These are phyloP conservation scores for Lasioglossum lativentre DNA, from an alignment of 2,888 invertebrate genomes.

Conservation along the genomic window DNA sequence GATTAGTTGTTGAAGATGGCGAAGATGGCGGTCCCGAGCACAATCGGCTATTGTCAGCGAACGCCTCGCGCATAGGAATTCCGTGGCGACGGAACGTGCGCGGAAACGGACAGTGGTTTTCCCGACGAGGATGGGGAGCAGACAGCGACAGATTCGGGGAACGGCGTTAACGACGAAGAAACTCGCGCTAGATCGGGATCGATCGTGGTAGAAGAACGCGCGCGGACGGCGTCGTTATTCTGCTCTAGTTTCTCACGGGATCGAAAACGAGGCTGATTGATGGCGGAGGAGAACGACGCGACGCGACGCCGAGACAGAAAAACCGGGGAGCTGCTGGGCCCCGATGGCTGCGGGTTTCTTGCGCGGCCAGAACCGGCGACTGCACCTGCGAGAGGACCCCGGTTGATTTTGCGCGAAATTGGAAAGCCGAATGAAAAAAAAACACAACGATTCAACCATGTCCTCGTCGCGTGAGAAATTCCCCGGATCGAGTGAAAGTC, in stretches of 20 bases:
- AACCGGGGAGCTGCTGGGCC: conserved; percentile 44
- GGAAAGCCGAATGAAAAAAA: conserved; percentile 53
- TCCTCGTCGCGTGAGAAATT: conserved; percentile 44
- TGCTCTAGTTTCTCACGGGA: conserved; percentile 64
- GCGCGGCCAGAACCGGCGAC: conserved; percentile 12
- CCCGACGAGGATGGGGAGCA: neutral
- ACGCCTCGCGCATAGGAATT: neutral
- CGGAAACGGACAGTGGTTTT: neutral
- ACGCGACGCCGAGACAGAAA: conserved; percentile 36
- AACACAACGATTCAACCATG: conserved; percentile 28
- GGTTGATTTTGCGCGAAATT: conserved; percentile 60
- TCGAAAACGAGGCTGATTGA: conserved; percentile 66
- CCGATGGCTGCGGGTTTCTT: conserved; percentile 55
- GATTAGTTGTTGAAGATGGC: neutral
- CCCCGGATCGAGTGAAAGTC: conserved; percentile 38
- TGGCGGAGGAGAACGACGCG: conserved; percentile 49
- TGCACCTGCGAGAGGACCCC: conserved; percentile 44
- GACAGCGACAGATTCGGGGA: neutral
- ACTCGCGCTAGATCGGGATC: conserved; percentile 12
- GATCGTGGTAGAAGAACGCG: conserved; percentile 5
- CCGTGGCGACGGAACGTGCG: neutral
- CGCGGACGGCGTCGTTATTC: conserved; percentile 11
- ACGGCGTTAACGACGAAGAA: conserved; percentile 21
- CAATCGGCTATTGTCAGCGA: conserved; percentile 1
- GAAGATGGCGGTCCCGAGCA: neutral